Conservation (phyloP, 2,113 vertebrate species). For the Antechinus flavipes region DNA sequence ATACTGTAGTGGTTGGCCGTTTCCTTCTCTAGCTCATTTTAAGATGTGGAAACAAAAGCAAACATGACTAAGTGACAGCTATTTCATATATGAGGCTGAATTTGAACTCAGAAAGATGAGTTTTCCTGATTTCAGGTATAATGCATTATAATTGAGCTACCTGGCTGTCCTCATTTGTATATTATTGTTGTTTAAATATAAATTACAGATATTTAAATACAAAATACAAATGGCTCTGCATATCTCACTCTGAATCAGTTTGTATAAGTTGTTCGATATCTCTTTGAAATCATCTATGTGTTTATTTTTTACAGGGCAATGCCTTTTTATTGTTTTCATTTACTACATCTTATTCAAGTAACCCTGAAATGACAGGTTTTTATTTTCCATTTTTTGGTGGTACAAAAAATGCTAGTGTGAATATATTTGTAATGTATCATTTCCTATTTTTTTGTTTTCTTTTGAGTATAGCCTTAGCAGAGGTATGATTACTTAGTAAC, state of each 20-base stretch:
- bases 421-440: not conserved
- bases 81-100: not conserved
- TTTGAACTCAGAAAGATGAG: not conserved
- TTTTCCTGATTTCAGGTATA: not conserved
- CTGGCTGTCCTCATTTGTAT: not conserved
- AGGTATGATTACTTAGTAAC: not conserved
- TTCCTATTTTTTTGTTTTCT: not conserved
- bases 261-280: not conserved
- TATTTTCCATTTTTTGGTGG: not conserved
- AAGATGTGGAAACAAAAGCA: not conserved
- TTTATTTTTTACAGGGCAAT: not conserved
- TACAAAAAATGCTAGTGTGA: not conserved
- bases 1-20: not conserved
- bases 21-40: not conserved
- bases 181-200: not conserved
- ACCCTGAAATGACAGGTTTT: not conserved
- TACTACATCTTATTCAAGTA: not conserved
- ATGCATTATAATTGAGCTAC: not conserved
- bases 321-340: not conserved
- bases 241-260: not conserved
- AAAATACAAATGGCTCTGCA: not conserved
- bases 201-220: not conserved
- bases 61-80: not conserved
- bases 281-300: not conserved
- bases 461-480: not conserved